Conservation (phyloP, 1,140 invertebrate species). For the Maconellicoccus hirsutus region DNA sequence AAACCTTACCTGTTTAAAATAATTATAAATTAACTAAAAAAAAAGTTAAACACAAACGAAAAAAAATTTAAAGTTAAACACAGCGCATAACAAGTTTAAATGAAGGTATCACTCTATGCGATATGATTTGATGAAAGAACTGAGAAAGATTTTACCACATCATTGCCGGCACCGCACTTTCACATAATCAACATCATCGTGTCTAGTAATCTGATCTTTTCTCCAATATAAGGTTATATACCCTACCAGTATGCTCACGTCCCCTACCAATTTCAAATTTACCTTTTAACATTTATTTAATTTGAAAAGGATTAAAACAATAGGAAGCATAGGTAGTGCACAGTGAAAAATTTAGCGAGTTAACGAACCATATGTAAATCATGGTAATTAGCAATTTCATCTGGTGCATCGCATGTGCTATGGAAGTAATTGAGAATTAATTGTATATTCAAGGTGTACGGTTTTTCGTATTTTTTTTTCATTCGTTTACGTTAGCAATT, state of each 20-base stretch:
- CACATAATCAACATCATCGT: slow-evolving; percentile 20
- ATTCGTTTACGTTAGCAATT: too few relatives aligned
- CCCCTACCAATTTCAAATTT: background rate
- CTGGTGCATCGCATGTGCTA: background rate
- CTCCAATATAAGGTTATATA: slow-evolving; percentile 12
- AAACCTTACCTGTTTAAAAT: background rate
- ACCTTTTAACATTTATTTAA: slow-evolving; percentile 5
- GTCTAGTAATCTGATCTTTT: slow-evolving; percentile 17
- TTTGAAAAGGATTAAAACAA: slow-evolving; percentile 5
- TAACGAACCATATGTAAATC: background rate
- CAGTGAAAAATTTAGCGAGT: background rate
- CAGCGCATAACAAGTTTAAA: background rate
- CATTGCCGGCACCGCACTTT: slow-evolving; percentile 18
- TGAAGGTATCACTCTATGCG: background rate
- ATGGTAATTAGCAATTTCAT: background rate
- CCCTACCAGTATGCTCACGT: background rate
- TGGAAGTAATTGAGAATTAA: too few relatives aligned
- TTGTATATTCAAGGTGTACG: too few relatives aligned
- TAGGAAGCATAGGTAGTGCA: background rate
- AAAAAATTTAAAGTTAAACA: background rate
- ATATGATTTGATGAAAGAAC: background rate
- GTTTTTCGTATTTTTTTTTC: too few relatives aligned
- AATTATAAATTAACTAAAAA: background rate
- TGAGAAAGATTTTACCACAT: slow-evolving; percentile 19
- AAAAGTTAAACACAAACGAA: background rate